These are phyloP conservation scores for Tipula lateralis DNA, from an alignment of 2,888 invertebrate genomes.

Conservation along the genomic window DNA sequence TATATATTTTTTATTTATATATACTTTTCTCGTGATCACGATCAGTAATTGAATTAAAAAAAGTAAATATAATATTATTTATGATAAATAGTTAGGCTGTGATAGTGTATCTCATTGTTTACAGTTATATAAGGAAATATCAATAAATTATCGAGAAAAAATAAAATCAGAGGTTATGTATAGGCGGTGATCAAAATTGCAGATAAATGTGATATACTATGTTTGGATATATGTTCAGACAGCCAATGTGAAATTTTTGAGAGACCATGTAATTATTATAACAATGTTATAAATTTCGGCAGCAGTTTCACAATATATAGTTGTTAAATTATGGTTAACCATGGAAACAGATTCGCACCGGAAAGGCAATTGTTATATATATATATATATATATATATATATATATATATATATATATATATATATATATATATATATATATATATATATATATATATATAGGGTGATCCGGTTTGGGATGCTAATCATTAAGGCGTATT, in stretches of 20 bases:
- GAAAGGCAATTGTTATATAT: too few species aligned
- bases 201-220: background rate
- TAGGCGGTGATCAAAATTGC: background rate
- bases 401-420: too few species aligned
- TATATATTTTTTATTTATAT: background rate
- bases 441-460: too few species aligned
- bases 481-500: too few species aligned
- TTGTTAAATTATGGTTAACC: too few species aligned
- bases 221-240: background rate
- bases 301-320: background rate
- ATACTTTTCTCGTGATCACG: background rate
- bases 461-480: too few species aligned
- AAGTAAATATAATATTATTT: background rate
- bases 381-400: too few species aligned
- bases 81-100: background rate
- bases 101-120: background rate
- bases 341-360: too few species aligned
- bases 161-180: background rate
- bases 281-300: background rate
- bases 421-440: too few species aligned
- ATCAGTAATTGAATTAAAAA: constrained; percentile 24
- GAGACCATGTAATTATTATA: background rate
- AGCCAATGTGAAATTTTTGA: background rate
- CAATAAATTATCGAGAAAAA: background rate
- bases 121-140: background rate